A percentile compares a stretch with the other conserved stretches of the same genome.
phyloP scores from a whole-genome alignment of 2,113 vertebrate species.

The Cephalopholis sonnerati region DNA sequence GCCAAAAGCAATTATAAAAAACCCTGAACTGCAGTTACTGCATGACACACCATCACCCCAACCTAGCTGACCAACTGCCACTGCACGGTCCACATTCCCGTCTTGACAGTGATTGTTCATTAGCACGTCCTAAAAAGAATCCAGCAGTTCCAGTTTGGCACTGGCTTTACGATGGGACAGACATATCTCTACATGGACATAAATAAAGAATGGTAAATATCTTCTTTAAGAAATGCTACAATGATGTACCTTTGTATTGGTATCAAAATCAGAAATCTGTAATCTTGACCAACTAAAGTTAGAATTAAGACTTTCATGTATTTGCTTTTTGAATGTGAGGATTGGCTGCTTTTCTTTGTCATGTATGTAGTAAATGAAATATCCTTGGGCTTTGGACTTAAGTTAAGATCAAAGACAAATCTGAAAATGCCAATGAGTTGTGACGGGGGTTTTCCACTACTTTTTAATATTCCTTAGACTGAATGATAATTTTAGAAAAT shows the following conservation, averaged over 20 bases:
- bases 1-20: background rate
- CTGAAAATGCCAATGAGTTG: no score
- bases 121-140: background rate
- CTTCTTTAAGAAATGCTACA: background rate
- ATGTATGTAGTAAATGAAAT: no score
- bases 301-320: background rate
- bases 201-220: background rate
- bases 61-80: background rate
- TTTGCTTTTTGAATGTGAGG: no score
- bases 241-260: background rate
- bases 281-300: background rate
- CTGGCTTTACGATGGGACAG: background rate
- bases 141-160: slow-evolving; percentile 3
- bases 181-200: background rate
- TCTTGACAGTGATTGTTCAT: background rate
- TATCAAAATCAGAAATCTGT: background rate
- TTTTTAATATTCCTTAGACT: no score
- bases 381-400: no score
- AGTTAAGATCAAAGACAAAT: no score
- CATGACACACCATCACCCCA: background rate
- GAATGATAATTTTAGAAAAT: no score
- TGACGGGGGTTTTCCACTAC: no score
- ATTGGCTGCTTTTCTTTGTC: no score
- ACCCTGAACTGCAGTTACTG: background rate
- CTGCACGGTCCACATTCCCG: background rate